phyloP scores from a whole-genome alignment of 2,113 vertebrate genomes.

The Gnathonemus echidnorhynchus region DNA sequence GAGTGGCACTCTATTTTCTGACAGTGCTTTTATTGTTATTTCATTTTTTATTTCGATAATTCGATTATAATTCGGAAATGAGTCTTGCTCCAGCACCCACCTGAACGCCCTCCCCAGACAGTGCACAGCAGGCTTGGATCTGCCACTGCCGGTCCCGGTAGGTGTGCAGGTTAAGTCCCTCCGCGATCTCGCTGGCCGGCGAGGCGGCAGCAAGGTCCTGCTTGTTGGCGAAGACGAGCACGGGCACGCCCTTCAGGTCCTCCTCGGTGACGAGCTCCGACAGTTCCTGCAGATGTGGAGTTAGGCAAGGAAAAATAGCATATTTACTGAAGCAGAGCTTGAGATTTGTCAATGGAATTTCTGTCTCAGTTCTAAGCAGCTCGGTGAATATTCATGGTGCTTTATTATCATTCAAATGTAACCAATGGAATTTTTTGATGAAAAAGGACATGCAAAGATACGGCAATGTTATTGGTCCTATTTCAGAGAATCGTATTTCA shows the following conservation, averaged over 20 bases:
- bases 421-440: background rate
- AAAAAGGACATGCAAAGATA: background rate
- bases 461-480: background rate
- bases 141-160: conserved; percentile 64
- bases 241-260: background rate
- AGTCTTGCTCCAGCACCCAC: conserved; percentile 34
- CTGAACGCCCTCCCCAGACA: conserved; percentile 66
- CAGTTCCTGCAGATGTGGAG: conserved; percentile 53
- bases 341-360: background rate
- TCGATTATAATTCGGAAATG: background rate
- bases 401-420: background rate
- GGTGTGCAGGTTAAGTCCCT: conserved; percentile 62
- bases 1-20: background rate
- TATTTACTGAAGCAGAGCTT: background rate
- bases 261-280: background rate
- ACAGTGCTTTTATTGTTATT: background rate
- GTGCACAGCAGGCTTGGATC: conserved; percentile 67
- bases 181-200: conserved; percentile 59
- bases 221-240: conserved; percentile 56
- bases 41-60: background rate
- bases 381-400: background rate
- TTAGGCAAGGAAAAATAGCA: background rate
- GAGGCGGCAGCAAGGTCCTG: conserved; percentile 58
- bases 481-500: too few species aligned
- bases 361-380: background rate